Base-by-base conservation (phyloP, 2,888 invertebrate genomes). In the Agonopterix subpropinquella region DNA sequence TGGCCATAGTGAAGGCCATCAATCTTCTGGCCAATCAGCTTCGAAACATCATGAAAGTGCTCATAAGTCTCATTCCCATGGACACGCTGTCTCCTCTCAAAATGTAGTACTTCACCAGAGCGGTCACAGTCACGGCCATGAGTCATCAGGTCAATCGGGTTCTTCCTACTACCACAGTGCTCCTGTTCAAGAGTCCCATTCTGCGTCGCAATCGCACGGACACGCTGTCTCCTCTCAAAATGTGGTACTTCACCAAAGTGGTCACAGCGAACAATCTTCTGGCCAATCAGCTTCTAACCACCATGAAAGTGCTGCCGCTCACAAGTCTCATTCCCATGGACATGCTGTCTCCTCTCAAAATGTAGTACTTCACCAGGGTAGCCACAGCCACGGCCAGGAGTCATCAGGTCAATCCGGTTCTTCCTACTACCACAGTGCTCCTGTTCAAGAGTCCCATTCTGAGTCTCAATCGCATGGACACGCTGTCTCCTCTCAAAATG, bases 201-300 rank as follows among this genome's bases (percentile, higher is more conserved):
- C 13, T 13, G 13, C 13, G 13, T 13, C 36, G n/a, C 42, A 45
- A 10, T 48, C 54, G 13, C 48, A 60, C 2, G 36, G 36, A 9
- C 8, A 36, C 8, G 36, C 36, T 36, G 13, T 52, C 57, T 36
- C 13, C 13, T 13, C 13, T 13, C 13, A 13, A 13, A 13, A 13
- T 13, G 2, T 13, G 13, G 13, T 13, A 13, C 13, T 13, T 2
- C 13, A 13, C 13, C 13, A 13, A 13, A 13, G 13, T 13, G 2
- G 39, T 39, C n/a, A 39, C 7, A 9, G 5, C 3, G 39, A 39
- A 39, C 28, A 39, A 7, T 39, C 39, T n/a, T 39, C 39, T n/a
- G 9, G 39, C 4, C 39, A 39, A 28, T 28, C 39, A 39, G 1
- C 39, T 39, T 10, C 9, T 39, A 9, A 39, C 9, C 9, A 39